Base-by-base conservation (phyloP, 2,113 vertebrate species). In the Syngnathoides biaculeatus region DNA sequence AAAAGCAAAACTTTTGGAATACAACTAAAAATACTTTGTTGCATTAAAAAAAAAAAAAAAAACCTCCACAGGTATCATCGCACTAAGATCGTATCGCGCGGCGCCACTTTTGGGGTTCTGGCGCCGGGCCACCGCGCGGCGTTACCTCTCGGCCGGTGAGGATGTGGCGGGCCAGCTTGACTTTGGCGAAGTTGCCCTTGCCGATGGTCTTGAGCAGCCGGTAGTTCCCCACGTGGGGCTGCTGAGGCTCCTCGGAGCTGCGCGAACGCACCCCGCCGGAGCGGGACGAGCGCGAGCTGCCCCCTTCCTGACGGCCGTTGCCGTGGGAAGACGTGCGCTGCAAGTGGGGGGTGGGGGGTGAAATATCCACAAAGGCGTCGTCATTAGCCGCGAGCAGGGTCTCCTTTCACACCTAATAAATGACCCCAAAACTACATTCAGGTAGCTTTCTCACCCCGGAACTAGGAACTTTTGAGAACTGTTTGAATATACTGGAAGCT, bases 101-200 rank as follows among this genome's bases (percentile, higher is more conserved):
- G n/a, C n/a, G n/a, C n/a, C n/a, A n/a, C n/a, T n/a, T n/a, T n/a
- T n/a, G n/a, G n/a, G n/a, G n/a, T n/a, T n/a, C n/a, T n/a, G n/a
- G n/a, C n/a, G n/a, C n/a, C n/a, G n/a, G n/a, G 45, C 8, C 8
- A 8, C 8, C 58, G 45, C 88, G 3, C 4, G 4, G 2, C 30
- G 30, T 94, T 93, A 98, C 97, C 94, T 98, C 97, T 95, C 95
- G 92, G 90, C 95, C 95, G 35, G 96, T 98, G 58, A 98, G 95
- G 86, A 97, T 98, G 84, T 99, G 96, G 68, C 96, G 92, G 61
- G 95, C 96, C 87, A 98, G 91, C 60, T 98, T 98, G 77, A 99
- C 96, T 91, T 99, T 99, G 79, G 97, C 97, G 74, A 99, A 99
- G 88, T 99, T 99, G 70, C 96, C 97, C 88, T 99, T 99, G 76